Conservation (phyloP, 2,797 vertebrate genomes). For the Philypnodon macrostomus region DNA sequence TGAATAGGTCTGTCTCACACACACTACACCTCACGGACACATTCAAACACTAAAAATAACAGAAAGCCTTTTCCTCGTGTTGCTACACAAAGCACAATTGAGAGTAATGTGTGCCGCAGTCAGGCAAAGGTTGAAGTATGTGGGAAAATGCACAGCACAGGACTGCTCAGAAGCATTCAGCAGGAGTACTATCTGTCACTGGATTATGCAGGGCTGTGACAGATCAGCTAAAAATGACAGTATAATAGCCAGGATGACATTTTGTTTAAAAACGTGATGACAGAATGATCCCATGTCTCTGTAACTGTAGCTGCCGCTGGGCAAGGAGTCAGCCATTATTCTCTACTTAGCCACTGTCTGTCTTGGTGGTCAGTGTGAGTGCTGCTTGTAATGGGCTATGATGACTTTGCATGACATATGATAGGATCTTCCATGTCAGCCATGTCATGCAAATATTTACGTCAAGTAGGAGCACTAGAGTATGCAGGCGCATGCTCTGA, state of each 20-base stretch:
- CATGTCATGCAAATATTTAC: conserved; percentile 77
- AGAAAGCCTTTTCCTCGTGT: conserved; percentile 54
- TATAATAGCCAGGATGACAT: conserved; percentile 75
- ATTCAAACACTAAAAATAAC: conserved; percentile 68
- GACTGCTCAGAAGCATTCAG: conserved; percentile 50
- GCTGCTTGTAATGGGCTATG: conserved; percentile 63
- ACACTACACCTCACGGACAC: conserved; percentile 62
- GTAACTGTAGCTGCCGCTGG: conserved; percentile 68
- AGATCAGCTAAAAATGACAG: conserved; percentile 74
- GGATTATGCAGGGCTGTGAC: conserved; percentile 61
- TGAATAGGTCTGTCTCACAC: conserved; percentile 56
- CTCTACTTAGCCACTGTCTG: conserved; percentile 68
- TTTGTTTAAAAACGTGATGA: conserved; percentile 76
- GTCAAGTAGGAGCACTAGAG: conserved; percentile 63
- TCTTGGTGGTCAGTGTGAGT: conserved; percentile 64
- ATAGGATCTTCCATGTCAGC: conserved; percentile 69
- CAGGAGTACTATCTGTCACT: conserved; percentile 66
- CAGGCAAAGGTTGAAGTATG: conserved; percentile 70
- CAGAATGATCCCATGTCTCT: conserved; percentile 70
- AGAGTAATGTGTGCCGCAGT: conserved; percentile 68
- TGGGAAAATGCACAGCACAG: conserved; percentile 60
- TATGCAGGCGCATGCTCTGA: conserved; percentile 55
- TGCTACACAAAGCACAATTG: conserved; percentile 64
- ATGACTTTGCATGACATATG: conserved; percentile 72
- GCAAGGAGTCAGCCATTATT: conserved; percentile 72